phyloP scores from a whole-genome alignment of 2,888 invertebrate species.

The Synergus umbraculus region DNA sequence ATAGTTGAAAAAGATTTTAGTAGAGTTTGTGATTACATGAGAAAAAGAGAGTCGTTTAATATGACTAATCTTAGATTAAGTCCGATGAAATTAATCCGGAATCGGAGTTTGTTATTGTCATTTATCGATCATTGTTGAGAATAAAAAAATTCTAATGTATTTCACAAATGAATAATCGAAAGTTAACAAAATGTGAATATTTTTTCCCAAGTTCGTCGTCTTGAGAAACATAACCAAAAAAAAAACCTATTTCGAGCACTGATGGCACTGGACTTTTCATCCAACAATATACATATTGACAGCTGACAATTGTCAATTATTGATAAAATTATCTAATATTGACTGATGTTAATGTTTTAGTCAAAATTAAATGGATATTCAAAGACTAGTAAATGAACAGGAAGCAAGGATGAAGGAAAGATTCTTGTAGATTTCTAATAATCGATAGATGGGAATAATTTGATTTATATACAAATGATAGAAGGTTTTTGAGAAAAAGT shows the following conservation, averaged over 20 bases:
- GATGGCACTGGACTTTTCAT: background rate
- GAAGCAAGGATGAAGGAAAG: background rate
- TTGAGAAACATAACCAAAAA: conserved; percentile 18
- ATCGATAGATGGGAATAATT: conserved; percentile 3
- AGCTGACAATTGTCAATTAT: background rate
- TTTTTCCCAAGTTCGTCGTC: background rate
- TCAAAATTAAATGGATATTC: background rate
- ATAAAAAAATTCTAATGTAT: background rate
- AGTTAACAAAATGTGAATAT: conserved; percentile 1
- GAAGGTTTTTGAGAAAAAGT: background rate
- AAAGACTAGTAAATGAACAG: background rate
- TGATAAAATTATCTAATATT: background rate
- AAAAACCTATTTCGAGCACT: background rate
- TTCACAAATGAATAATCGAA: background rate
- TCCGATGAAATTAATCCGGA: conserved; percentile 9
- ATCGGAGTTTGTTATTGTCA: conserved; percentile 16
- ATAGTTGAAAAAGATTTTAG: background rate
- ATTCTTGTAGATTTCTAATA: background rate
- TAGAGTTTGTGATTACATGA: background rate
- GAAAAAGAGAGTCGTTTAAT: background rate
- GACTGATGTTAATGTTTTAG: background rate
- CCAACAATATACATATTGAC: background rate
- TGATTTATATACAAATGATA: conserved; percentile 5
- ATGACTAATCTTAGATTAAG: conserved; percentile 24
- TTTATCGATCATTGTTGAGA: conserved; percentile 1